A percentile compares a stretch with the other conserved stretches of the same genome.
phyloP scores from a whole-genome alignment of 2,797 vertebrate genomes.

The Aulostomus chinensis region DNA sequence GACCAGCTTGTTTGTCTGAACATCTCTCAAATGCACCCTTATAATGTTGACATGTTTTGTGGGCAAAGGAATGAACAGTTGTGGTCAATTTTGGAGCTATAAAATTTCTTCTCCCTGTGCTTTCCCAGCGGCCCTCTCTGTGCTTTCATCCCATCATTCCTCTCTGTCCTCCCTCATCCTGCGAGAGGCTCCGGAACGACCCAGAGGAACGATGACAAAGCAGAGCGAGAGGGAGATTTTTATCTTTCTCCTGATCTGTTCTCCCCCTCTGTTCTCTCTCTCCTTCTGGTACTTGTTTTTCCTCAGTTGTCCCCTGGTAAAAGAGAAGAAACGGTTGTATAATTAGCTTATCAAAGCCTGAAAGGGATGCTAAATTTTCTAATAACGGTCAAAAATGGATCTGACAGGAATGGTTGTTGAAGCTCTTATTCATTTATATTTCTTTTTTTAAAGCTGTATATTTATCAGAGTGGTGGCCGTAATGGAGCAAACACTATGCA shows the following conservation, averaged over 20 bases:
- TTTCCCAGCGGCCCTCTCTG: constrained; percentile 10
- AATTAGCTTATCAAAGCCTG: not conserved
- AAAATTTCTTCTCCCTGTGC: constrained; percentile 15
- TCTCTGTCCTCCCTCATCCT: constrained; percentile 10
- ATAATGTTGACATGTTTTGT: no score
- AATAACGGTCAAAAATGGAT: not conserved
- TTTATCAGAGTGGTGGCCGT: no score
- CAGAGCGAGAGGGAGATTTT: not conserved
- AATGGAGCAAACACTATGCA: no score
- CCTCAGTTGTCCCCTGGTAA: not conserved
- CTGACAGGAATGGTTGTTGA: not conserved
- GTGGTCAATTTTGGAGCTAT: constrained; percentile 21
- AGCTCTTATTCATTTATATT: not conserved
- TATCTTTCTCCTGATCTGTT: constrained; percentile 5
- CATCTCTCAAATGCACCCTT: no score
- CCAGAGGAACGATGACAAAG: no score
- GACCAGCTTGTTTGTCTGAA: no score
- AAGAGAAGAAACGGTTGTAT: constrained; percentile 3
- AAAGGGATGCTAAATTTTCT: no score
- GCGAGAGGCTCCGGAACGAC: no score
- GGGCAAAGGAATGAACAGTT: constrained; percentile 3
- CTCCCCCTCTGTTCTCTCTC: constrained; percentile 13
- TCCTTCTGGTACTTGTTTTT: not conserved
- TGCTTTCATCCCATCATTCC: constrained; percentile 23
- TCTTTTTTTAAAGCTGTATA: constrained; percentile 4